Conservation (phyloP, 1,140 invertebrate genomes). For the Trissolcus basalis region DNA sequence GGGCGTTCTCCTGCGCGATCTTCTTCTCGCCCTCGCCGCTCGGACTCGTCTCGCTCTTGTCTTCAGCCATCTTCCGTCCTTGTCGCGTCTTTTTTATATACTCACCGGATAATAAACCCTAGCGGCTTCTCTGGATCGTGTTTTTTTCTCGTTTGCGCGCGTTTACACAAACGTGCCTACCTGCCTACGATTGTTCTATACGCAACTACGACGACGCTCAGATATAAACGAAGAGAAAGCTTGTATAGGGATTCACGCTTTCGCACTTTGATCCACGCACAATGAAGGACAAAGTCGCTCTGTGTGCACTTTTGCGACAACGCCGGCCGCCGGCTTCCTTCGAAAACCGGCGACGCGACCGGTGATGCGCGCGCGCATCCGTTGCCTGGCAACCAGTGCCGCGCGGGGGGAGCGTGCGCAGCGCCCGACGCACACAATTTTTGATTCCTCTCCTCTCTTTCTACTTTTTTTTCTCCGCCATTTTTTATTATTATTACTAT, state of each 20-base stretch:
- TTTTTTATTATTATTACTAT: too few species aligned
- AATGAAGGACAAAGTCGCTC: slow-evolving; percentile 67
- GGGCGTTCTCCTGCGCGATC: slow-evolving; percentile 65
- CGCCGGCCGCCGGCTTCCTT: slow-evolving; percentile 44
- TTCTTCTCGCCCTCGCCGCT: slow-evolving; percentile 58
- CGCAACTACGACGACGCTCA: background rate
- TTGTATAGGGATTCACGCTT: slow-evolving; percentile 27
- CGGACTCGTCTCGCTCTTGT: slow-evolving; percentile 72
- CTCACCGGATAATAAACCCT: too few species aligned
- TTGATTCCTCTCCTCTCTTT: slow-evolving; percentile 4
- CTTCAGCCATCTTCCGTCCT: slow-evolving; percentile 71
- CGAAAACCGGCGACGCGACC: slow-evolving; percentile 66
- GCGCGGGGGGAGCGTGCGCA: slow-evolving; percentile 23
- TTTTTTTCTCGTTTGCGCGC: too few species aligned
- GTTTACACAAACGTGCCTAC: too few species aligned
- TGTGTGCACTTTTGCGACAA: slow-evolving; percentile 49
- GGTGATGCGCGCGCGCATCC: slow-evolving; percentile 63
- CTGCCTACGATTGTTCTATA: too few species aligned
- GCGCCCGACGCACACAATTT: slow-evolving; percentile 1
- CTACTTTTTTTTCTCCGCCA: background rate
- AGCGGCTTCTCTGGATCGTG: too few species aligned
- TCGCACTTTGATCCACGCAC: slow-evolving; percentile 60
- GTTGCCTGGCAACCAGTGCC: slow-evolving; percentile 66
- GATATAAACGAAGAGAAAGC: slow-evolving; percentile 11
- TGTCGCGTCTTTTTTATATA: slow-evolving; percentile 1